Conservation (phyloP, 1,140 invertebrate species). For the Argopecten irradians region DNA sequence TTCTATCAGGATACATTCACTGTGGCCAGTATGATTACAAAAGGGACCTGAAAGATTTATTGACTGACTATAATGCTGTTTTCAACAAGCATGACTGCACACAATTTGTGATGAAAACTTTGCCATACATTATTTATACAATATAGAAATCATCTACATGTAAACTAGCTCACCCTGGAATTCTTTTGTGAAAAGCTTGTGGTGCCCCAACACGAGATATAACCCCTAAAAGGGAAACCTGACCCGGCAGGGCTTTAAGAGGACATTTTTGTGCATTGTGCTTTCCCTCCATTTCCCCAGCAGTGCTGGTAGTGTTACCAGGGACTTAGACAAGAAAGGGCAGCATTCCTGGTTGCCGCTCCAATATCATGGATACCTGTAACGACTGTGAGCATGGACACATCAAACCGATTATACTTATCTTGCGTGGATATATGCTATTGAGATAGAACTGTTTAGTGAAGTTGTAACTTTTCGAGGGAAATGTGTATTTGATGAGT, state of each 20-base stretch:
- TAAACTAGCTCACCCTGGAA: constrained; percentile 9
- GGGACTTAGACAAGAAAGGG: not conserved
- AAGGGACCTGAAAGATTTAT: constrained; percentile 15
- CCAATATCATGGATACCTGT: not conserved
- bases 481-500: not conserved
- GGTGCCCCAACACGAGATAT: not conserved
- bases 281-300: not conserved
- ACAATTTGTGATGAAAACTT: constrained; percentile 18
- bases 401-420: not conserved
- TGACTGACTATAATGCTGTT: not conserved
- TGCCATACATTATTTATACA: constrained; percentile 19
- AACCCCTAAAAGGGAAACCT: not conserved
- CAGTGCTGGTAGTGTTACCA: not conserved
- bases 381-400: not conserved
- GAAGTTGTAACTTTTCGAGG: not conserved
- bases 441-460: not conserved
- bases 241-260: not conserved
- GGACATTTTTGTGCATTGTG: not conserved
- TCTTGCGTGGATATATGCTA: not conserved
- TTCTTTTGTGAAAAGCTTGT: not conserved
- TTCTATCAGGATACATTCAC: not conserved
- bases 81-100: constrained; percentile 14
- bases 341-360: not conserved
- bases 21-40: not conserved
- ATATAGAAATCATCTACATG: not conserved